A percentile compares a stretch with the other conserved stretches of the same genome.
Conservation (phyloP, 2,797 vertebrate genomes). For the Labeo calbasu region DNA sequence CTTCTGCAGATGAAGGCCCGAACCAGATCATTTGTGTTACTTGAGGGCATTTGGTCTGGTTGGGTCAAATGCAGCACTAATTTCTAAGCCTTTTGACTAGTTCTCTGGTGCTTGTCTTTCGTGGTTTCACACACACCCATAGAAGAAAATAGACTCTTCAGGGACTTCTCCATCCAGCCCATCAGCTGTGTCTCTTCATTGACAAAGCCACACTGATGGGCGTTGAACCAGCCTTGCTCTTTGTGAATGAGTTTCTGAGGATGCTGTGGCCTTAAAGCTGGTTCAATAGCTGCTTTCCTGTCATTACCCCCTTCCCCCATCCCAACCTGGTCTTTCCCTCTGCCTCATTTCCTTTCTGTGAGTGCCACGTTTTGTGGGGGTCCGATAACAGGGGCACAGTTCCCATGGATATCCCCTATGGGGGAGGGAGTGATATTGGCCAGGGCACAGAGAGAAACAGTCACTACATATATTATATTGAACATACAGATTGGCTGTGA, state of each 20-base stretch:
- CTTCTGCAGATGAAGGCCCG: constrained; percentile 54
- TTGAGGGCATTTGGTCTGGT: constrained; percentile 57
- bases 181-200: constrained; percentile 51
- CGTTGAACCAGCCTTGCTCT: constrained; percentile 23
- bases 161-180: constrained; percentile 21
- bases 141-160: constrained; percentile 32
- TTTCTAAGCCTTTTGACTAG: constrained; percentile 54
- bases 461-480: constrained; percentile 70
- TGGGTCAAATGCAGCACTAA: constrained; percentile 58
- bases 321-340: constrained; percentile 53
- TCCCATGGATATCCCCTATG: constrained; percentile 76
- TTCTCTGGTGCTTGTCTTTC: background rate
- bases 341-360: constrained; percentile 58
- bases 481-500: constrained; percentile 66
- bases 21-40: constrained; percentile 52
- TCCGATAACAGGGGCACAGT: constrained; percentile 66
- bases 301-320: constrained; percentile 57
- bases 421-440: constrained; percentile 75
- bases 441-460: constrained; percentile 73
- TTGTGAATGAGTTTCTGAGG: constrained; percentile 54
- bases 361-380: constrained; percentile 56
- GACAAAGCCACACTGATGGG: constrained; percentile 48
- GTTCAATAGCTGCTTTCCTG: constrained; percentile 60
- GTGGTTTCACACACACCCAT: background rate
- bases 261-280: constrained; percentile 51